Base-by-base conservation (phyloP, 2,888 invertebrate genomes). In the Zaprionus lineosus region DNA sequence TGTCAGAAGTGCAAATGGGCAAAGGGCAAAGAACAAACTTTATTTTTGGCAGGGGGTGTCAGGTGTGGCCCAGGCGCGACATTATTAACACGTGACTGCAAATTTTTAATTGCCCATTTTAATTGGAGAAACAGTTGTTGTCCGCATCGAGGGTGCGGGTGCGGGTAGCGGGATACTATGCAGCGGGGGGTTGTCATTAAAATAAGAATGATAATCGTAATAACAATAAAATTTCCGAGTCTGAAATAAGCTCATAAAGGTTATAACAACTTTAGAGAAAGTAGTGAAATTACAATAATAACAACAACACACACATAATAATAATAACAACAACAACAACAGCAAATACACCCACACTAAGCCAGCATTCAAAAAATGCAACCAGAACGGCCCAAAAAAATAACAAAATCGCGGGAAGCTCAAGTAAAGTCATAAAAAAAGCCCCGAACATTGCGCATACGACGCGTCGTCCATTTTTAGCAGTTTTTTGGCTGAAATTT, bases 41-140 rank as follows among this genome's bases (percentile, higher is more conserved):
- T 1, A 3, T 12, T 37, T 26, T 43, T 51, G 58, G 40, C 56
- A 75, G 75, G 56, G 78, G 79, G 48, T 51, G 58, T 43, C 56
- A 75, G 75, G 56, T 83, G 79, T 59, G 56, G 60, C 43, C 16
- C 9, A 14, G 59, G 16, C 29, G 63, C 61, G 57, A 46, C 72
- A 74, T 81, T 81, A 72, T 74, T 65, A 72, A 69, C 79, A 83
- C 69, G 79, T 83, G 85, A 66, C 84, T 74, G 66, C 63, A 57
- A 83, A 72, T 69, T 74, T 65, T 60, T 83, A 81, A 85, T 81
- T 69, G 83, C 59, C 72, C 50, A 53, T 53, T 62, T 53, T 71
- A 74, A 74, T 77, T 81, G 70, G 59, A 51, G 33, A 24, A 50
- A 31, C 50, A 37, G 50, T 31, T 50, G 33, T 19, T 37, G 51